Conservation (phyloP, 2,113 vertebrate genomes). For the Neotoma lepida region DNA sequence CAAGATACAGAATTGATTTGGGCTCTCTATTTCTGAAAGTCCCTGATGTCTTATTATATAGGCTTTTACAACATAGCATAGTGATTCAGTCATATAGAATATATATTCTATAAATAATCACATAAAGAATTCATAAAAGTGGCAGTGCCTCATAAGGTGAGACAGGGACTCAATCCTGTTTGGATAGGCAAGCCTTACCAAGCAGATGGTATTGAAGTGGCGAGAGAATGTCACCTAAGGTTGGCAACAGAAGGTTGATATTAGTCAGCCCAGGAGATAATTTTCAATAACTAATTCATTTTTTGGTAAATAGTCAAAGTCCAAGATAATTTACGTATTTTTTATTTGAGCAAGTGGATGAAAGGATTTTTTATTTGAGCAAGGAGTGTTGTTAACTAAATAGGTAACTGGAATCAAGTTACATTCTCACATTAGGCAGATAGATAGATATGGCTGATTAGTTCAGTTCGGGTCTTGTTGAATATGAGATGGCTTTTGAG, state of each 20-base stretch:
- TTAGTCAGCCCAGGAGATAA: not conserved
- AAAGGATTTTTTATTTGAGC: not conserved
- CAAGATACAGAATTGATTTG: not conserved
- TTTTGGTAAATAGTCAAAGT: not conserved
- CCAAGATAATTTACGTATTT: slow-evolving; percentile 15
- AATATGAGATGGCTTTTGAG: not conserved
- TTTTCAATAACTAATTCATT: not conserved
- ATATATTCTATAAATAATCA: not conserved
- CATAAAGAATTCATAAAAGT: not conserved
- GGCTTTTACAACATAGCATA: not conserved
- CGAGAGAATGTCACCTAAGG: not conserved
- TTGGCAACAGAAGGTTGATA: not conserved
- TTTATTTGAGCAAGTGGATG: not conserved
- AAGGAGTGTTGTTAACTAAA: slow-evolving; percentile 14
- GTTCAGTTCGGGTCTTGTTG: not conserved
- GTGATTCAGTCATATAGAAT: not conserved
- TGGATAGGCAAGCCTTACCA: not conserved
- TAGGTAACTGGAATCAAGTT: not conserved
- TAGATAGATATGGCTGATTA: not conserved
- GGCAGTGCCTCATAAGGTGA: not conserved
- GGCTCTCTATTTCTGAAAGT: not conserved
- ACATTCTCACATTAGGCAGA: not conserved
- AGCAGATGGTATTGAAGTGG: not conserved
- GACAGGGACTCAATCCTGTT: not conserved
- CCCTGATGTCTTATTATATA: not conserved